Percentiles rank a stretch among this genome's conserved stretches.
Evolutionary conservation across 1,140 invertebrate genomes (phyloP).

Genomic region (Penaeus indicus): DNA sequence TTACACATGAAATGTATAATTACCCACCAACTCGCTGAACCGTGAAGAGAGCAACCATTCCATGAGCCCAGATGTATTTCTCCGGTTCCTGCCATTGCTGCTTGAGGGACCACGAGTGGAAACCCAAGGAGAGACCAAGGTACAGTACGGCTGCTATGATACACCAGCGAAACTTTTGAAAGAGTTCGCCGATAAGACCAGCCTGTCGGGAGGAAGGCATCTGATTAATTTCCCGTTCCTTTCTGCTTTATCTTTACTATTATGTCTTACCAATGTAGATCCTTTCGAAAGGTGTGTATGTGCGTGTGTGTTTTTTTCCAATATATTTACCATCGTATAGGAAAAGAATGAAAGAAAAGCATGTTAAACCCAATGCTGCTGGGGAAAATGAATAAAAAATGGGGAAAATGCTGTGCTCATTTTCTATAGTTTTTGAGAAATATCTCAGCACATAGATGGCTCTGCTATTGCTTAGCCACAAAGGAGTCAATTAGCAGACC

Average conservation of each 20-base stretch:
- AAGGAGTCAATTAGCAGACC: too few species aligned
- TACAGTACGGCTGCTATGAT: conserved; percentile 35
- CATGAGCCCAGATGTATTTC: conserved; percentile 50
- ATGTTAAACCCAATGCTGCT: neutral
- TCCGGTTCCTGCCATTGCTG: conserved; percentile 42
- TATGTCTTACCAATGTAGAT: too few species aligned
- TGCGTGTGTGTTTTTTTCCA: neutral
- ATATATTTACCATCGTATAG: too few species aligned
- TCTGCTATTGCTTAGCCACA: too few species aligned
- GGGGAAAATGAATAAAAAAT: too few species aligned
- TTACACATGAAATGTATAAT: too few species aligned
- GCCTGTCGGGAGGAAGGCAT: conserved; percentile 22
- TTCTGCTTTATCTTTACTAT: neutral
- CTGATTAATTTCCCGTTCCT: neutral
- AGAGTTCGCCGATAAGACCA: conserved; percentile 46
- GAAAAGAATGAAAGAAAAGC: neutral
- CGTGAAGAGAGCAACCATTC: conserved; percentile 51
- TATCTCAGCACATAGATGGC: too few species aligned
- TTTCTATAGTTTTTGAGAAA: too few species aligned
- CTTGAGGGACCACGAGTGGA: conserved; percentile 56
- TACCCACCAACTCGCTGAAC: conserved; percentile 39
- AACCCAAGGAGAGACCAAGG: conserved; percentile 39
- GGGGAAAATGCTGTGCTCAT: too few species aligned
- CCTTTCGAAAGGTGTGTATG: too few species aligned
- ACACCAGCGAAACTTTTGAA: conserved; percentile 53